A percentile compares a stretch with the other conserved stretches of the same genome.
These are phyloP conservation scores for Cheilosia pagana DNA, from an alignment of 2,888 invertebrate genomes.

Conservation along the genomic window DNA sequence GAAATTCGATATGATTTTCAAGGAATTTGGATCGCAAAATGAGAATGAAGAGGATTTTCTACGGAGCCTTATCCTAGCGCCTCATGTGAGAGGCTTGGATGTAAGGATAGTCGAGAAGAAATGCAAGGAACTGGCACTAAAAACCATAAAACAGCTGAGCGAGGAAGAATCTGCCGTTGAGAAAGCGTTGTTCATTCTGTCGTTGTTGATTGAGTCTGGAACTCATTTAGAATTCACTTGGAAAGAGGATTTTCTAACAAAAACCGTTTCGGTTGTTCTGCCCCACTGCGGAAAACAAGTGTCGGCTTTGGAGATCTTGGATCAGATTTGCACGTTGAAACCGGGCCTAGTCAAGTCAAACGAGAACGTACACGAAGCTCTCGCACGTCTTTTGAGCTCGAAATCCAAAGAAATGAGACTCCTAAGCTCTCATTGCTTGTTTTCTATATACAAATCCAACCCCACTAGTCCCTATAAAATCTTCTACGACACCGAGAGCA, in stretches of 20 bases:
- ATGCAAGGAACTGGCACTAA: constrained; percentile 18
- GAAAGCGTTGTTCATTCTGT: constrained; percentile 84
- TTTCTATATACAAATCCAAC: constrained; percentile 85
- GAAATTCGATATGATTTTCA: constrained; percentile 78
- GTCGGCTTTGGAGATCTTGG: constrained; percentile 79
- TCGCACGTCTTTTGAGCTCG: constrained; percentile 88
- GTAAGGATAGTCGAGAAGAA: constrained; percentile 50
- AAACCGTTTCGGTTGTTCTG: constrained; percentile 60
- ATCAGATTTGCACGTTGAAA: constrained; percentile 83
- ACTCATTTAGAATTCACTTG: constrained; percentile 84
- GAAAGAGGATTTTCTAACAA: constrained; percentile 47
- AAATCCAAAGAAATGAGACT: constrained; percentile 89
- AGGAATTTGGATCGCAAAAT: constrained; percentile 69
- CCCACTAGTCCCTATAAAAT: constrained; percentile 85
- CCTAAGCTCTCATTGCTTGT: constrained; percentile 89
- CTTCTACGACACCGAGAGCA: constrained; percentile 89
- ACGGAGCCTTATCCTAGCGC: constrained; percentile 78
- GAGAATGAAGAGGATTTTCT: constrained; percentile 82
- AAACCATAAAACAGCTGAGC: constrained; percentile 31
- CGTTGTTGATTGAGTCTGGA: constrained; percentile 86
- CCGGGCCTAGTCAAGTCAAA: constrained; percentile 81
- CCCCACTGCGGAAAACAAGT: constrained; percentile 77
- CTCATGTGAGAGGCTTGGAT: constrained; percentile 79
- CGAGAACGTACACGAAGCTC: constrained; percentile 83
- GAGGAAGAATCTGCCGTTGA: constrained; percentile 1